Evolutionary conservation across 2,797 vertebrate genomes (phyloP), one percentile per base, ranked within the genome.

Genomic region (Remorina albescens): DNA sequence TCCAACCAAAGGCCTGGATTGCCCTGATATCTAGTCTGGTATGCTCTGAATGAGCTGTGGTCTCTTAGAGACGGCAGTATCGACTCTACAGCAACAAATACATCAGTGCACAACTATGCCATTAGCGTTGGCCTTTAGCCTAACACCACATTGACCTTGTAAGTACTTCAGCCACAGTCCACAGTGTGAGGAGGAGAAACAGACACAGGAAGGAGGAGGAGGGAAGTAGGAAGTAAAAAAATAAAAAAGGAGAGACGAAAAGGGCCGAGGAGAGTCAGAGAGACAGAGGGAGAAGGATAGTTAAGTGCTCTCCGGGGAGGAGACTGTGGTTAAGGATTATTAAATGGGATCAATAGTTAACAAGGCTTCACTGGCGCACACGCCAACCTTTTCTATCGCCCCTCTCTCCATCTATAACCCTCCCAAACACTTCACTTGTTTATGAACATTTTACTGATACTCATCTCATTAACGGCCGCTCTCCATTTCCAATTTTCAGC

Each of bases 301-400:
- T 85, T 93, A 92, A 95, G 91, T 90, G 90, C 90, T 90, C 89
- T 82, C 87, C 67, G 64, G 81, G 81, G 90, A 87, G 73, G 23
- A 81, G 88, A 76, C 83, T 80, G 80, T 88, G 84, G 85, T 89
- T 89, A 86, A 82, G 80, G 90, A 89, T 91, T 93, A 94, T 92
- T 92, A 90, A 93, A 91, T 81, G 75, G 81, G 85, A 92, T 94
- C 92, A 92, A 94, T 94, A 93, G 83, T 86, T 90, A 93, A 94
- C 91, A 91, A 92, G 88, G 71, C 63, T 68, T 84, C 67, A n/a
- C 67, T 23, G 64, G 11, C 69, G 39, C 65, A n/a, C 56, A 46
- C 57, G 42, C 55, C 34, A 46, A 2, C 36, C 10, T 4, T 15
- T 57, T 46, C 16, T 50, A 49, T 49, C 55, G 50, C 37, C 54